Percentiles rank a stretch among this genome's conserved stretches.
Evolutionary conservation across 2,113 vertebrate genomes (phyloP).

Genomic region (Nerophis ophidion): DNA sequence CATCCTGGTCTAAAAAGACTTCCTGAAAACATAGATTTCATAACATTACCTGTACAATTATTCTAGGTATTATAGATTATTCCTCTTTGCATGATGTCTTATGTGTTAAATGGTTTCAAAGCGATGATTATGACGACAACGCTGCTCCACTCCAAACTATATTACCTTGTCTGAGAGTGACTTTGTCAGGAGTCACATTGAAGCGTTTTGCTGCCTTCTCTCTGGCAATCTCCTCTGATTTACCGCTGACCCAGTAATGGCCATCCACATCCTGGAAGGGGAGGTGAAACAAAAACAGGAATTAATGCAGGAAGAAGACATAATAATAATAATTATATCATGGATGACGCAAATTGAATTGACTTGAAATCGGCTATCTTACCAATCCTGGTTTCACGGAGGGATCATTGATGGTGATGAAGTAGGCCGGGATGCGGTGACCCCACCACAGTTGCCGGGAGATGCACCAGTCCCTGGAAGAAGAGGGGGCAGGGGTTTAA

Average conservation of each 20-base stretch:
- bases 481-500: neutral
- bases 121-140: neutral
- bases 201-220: conserved; percentile 81
- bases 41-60: too few species aligned
- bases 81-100: too few species aligned
- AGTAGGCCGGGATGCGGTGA: conserved; percentile 86
- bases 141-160: neutral
- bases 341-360: neutral
- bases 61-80: too few species aligned
- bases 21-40: too few species aligned
- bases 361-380: conserved; percentile 3
- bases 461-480: conserved; percentile 83
- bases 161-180: conserved; percentile 80
- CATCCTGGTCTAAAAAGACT: too few species aligned
- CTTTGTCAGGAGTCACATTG: conserved; percentile 74
- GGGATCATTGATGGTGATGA: conserved; percentile 75
- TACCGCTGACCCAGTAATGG: conserved; percentile 86
- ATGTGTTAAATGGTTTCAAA: too few species aligned
- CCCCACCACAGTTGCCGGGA: conserved; percentile 93
- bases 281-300: neutral
- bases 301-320: conserved; percentile 4
- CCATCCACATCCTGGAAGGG: conserved; percentile 76
- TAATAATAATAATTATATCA: neutral
- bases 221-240: conserved; percentile 73
- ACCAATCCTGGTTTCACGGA: conserved; percentile 80